Evolutionary conservation across 2,888 invertebrate species (phyloP).

Genomic region (Heliconius sara): DNA sequence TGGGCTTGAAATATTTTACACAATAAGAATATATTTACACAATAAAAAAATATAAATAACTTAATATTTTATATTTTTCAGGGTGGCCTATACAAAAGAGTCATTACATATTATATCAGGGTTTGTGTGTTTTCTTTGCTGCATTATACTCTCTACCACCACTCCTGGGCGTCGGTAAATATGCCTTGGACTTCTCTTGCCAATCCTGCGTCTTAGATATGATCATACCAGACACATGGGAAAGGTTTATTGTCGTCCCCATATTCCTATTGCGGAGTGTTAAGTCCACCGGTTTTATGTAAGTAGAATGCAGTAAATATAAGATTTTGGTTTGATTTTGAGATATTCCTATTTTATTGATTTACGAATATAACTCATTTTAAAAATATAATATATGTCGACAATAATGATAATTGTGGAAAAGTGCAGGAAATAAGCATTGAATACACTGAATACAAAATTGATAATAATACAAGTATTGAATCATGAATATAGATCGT

Average conservation of each 20-base stretch:
- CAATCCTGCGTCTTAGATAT: constrained; percentile 71
- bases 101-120: constrained; percentile 65
- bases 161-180: constrained; percentile 68
- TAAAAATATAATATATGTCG: too few relatives aligned
- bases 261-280: constrained; percentile 69
- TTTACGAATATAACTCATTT: too few relatives aligned
- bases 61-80: constrained; percentile 52
- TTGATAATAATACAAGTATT: background rate
- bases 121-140: constrained; percentile 66
- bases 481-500: background rate
- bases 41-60: too few relatives aligned
- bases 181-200: constrained; percentile 72
- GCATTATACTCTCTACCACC: constrained; percentile 68
- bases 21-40: too few relatives aligned
- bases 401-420: too few relatives aligned
- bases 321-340: too few relatives aligned
- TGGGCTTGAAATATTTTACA: too few relatives aligned
- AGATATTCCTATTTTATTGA: too few relatives aligned
- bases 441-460: too few relatives aligned
- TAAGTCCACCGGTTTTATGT: constrained; percentile 73
- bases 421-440: too few relatives aligned
- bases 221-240: constrained; percentile 62
- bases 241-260: constrained; percentile 60
- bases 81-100: constrained; percentile 66
- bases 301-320: constrained; percentile 52